A percentile compares a stretch with the other conserved stretches of the same genome.
phyloP scores from a whole-genome alignment of 2,888 invertebrate species.

The Drosophila mulleri region DNA sequence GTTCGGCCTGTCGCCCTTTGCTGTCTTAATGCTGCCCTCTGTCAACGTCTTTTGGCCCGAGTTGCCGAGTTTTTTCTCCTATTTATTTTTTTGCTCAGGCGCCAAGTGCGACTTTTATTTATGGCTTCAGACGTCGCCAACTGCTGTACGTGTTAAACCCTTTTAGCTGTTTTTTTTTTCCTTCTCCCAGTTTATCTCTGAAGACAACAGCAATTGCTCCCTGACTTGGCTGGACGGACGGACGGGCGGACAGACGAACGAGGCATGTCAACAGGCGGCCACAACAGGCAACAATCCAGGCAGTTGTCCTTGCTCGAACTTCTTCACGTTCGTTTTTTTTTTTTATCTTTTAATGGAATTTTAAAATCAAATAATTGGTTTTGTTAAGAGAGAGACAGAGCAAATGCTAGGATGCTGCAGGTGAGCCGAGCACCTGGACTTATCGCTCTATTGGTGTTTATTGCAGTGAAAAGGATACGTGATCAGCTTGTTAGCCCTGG shows the following conservation, averaged over 20 bases:
- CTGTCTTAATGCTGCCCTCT: slow-evolving; percentile 47
- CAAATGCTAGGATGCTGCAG: slow-evolving; percentile 51
- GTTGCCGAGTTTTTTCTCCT: slow-evolving; percentile 6
- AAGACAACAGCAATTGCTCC: slow-evolving; percentile 53
- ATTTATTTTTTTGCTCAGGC: not conserved
- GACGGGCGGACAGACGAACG: slow-evolving; percentile 38
- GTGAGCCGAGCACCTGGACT: slow-evolving; percentile 34
- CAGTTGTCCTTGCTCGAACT: slow-evolving; percentile 25
- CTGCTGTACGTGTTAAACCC: slow-evolving; percentile 76
- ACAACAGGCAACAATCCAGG: slow-evolving; percentile 49
- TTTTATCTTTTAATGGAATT: slow-evolving; percentile 81
- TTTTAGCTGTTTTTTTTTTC: slow-evolving; percentile 43
- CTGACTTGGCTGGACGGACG: slow-evolving; percentile 55
- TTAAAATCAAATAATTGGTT: slow-evolving; percentile 80
- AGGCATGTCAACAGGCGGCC: slow-evolving; percentile 65
- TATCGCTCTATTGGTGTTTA: slow-evolving; percentile 62
- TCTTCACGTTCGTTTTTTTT: slow-evolving; percentile 23
- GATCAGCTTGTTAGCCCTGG: slow-evolving; percentile 41
- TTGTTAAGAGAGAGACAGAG: slow-evolving; percentile 54
- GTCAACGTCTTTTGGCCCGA: slow-evolving; percentile 53
- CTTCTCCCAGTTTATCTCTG: slow-evolving; percentile 42
- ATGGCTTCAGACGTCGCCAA: slow-evolving; percentile 50
- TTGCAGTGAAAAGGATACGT: slow-evolving; percentile 63
- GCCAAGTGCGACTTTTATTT: slow-evolving; percentile 69
- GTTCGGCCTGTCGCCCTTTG: slow-evolving; percentile 36